A percentile compares a stretch with the other conserved stretches of the same genome.
phyloP scores from a whole-genome alignment of 1,140 invertebrate species.

The Trialeurodes vaporariorum region DNA sequence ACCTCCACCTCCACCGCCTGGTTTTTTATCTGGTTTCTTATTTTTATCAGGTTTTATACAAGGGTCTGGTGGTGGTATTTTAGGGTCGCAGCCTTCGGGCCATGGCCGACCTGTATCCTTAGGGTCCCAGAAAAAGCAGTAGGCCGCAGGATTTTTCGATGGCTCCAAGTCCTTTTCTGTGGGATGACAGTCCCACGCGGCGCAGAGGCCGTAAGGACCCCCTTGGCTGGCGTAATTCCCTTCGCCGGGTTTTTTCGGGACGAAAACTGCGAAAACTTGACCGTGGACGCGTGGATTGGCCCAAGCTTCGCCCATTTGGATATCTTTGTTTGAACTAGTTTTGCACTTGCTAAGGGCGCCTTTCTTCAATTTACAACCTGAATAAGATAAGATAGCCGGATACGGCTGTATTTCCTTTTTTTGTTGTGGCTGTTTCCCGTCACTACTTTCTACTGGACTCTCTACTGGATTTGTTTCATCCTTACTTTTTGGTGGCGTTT shows the following conservation, averaged over 20 bases:
- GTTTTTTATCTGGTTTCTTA: not conserved
- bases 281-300: not conserved
- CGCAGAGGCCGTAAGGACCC: not conserved
- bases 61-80: no score
- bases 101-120: no score
- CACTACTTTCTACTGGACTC: no score
- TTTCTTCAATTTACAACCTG: not conserved
- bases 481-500: no score
- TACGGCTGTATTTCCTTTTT: no score
- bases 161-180: not conserved
- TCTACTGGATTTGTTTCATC: no score
- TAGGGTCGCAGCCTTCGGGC: no score
- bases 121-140: not conserved
- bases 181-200: not conserved
- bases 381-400: not conserved
- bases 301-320: not conserved
- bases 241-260: not conserved
- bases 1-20: no score
- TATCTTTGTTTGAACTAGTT: not conserved
- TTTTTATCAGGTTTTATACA: no score
- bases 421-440: no score
- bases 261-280: not conserved
- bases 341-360: not conserved
- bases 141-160: not conserved
- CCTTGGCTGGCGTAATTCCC: not conserved